Percentiles rank a stretch among this genome's conserved stretches.
Evolutionary conservation across 2,797 vertebrate genomes (phyloP).

Genomic region (Halcyon chelicuti): DNA sequence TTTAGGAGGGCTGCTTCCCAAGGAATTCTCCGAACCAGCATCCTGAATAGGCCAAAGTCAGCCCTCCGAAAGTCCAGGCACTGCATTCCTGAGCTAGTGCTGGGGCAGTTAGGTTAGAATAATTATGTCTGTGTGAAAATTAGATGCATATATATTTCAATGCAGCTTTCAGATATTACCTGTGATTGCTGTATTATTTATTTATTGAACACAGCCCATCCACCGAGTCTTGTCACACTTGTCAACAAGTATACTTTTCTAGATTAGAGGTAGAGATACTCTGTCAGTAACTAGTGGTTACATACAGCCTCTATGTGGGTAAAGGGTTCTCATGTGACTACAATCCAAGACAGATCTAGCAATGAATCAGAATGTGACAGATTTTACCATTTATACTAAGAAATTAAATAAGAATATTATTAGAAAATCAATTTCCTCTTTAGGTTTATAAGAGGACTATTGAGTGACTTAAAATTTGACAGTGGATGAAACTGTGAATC

Average conservation of each 20-base stretch:
- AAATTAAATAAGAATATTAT: not conserved
- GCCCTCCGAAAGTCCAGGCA: too few species aligned
- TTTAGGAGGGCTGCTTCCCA: too few species aligned
- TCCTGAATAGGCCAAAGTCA: too few species aligned
- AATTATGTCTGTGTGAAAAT: not conserved
- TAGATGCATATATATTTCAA: not conserved
- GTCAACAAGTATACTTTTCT: not conserved
- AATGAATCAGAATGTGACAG: not conserved
- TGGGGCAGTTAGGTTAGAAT: not conserved
- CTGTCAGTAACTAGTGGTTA: not conserved
- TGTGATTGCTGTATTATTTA: not conserved
- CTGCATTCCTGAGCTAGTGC: not conserved
- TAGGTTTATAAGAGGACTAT: not conserved
- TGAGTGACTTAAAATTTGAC: not conserved
- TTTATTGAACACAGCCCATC: not conserved
- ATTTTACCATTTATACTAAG: not conserved
- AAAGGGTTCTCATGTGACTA: not conserved
- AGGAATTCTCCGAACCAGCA: too few species aligned
- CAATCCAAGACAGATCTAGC: not conserved
- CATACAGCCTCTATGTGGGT: not conserved
- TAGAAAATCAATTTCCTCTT: not conserved
- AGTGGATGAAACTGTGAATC: not conserved
- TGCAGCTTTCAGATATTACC: not conserved
- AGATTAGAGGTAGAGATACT: not conserved
- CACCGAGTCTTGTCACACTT: not conserved